Evolutionary conservation across 2,113 vertebrate species (phyloP), one percentile per base, ranked within the genome.

Genomic region (Electrona antarctica): DNA sequence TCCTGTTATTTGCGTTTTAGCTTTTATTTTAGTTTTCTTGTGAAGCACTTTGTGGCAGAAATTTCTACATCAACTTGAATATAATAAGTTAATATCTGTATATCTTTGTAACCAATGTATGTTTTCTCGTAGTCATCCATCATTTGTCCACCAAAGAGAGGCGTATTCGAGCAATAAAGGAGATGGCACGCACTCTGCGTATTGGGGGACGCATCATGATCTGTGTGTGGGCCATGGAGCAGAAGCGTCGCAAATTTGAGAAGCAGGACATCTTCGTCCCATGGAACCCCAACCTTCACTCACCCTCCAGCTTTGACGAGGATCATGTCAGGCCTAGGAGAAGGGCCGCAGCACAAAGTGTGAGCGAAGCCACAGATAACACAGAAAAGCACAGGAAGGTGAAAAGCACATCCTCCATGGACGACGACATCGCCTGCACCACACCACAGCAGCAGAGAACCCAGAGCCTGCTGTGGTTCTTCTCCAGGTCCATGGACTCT

Each of bases 141-240:
- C 91, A 92, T 88, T 91, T 95, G 90, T 95, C 94, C 77, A 94
- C 76, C 11, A 93, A 89, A 88, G 88, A 94, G 62, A 89, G 92
- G 0, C 49, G 72, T 58, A 87, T 88, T 62, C 81, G 73, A 88
- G 93, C 92, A 85, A 92, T 94, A 82, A 92, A 91, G 79, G 94
- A 94, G 86, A 95, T 94, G 91, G 91, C 93, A 13, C 79, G 86
- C 50, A 93, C 93, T 46, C 89, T 95, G 73, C 92, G 88, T 50
- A 85, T 91, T 46, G 95, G 94, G 0, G 94, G 94, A 41, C 91
- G 91, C 77, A 91, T 96, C 84, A 96, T 96, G 95, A 96, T 95
- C 77, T 94, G 94, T 54, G 94, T 95, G 64, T 95, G 94, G 94
- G 95, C 94, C 89, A 95, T 89, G 90, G 94, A 96, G 85, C 94